A percentile compares a stretch with the other conserved stretches of the same genome.
Evolutionary conservation across 53 echinoderm and acorn worm genomes (phyloP).

Genomic region (Patiria pectinifera): DNA sequence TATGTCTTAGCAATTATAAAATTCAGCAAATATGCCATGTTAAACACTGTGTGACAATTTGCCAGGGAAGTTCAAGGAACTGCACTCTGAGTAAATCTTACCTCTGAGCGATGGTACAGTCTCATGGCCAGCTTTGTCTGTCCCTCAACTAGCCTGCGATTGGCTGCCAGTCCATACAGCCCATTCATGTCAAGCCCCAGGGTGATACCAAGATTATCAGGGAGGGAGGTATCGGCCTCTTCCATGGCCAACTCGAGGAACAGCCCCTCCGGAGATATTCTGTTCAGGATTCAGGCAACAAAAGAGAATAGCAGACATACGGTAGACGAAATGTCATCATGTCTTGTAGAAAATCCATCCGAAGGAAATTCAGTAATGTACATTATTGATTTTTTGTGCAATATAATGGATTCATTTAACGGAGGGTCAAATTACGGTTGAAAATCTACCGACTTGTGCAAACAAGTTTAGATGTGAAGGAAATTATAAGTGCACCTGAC

Average conservation of each 20-base stretch:
- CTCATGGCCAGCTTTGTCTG: constrained; percentile 80
- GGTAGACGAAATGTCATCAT: too few species aligned
- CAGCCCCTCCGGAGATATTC: constrained; percentile 77
- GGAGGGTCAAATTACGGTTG: too few species aligned
- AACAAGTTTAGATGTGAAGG: too few species aligned
- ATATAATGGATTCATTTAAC: too few species aligned
- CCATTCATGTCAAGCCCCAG: constrained; percentile 84
- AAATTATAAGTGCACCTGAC: too few species aligned
- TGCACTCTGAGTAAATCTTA: constrained; percentile 25
- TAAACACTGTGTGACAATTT: too few species aligned
- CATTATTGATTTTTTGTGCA: too few species aligned
- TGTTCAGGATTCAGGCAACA: not conserved
- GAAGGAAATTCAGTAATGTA: too few species aligned
- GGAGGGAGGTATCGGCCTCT: constrained; percentile 56
- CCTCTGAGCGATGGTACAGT: constrained; percentile 77
- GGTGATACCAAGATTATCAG: constrained; percentile 94
- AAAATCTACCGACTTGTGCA: too few species aligned
- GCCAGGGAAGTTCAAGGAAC: not conserved
- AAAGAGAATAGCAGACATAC: not conserved
- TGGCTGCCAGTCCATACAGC: constrained; percentile 84
- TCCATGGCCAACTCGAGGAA: constrained; percentile 79
- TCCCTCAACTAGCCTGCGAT: constrained; percentile 75
- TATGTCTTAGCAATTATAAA: too few species aligned
- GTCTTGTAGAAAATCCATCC: too few species aligned
- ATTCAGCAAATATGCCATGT: too few species aligned